Evolutionary conservation across 2,888 invertebrate species (phyloP), one percentile per base, ranked within the genome.

Genomic region (Poecilobothrus nobilitatus): DNA sequence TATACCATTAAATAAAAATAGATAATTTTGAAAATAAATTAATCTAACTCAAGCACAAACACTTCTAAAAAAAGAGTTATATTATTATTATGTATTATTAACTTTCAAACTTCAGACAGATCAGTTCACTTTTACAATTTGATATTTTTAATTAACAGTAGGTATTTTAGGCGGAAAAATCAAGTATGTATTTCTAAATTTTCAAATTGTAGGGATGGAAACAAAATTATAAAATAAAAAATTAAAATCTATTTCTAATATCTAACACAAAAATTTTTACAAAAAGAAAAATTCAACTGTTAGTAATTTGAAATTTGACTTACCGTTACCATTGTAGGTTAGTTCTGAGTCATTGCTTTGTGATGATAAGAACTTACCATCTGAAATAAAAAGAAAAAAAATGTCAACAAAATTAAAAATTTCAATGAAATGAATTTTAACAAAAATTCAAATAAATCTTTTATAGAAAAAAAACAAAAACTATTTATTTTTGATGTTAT

Each of bases 311-410:
- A 53, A 53, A 53, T 18, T 53, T 53, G 78, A 80, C 80, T 80
- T 80, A 80, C 65, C 67, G 41, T 68, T 68, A 68, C 80, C 80
- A 79, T 80, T 81, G 74, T 80, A 80, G 79, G 81, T 80, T 80
- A 80, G 81, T 81, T 80, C 80, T 80, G 81, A 67, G 65, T 64
- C 79, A 79, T 81, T 80, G 78, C 80, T 79, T 80, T 80, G 70
- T 72, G 72, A 81, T 81, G 80, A 81, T 79, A 80, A 80, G 80
- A 79, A 81, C 81, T 81, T 81, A 81, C 81, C 81, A 81, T 81
- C 81, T 81, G 81, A 70, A 81, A 81, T 69, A 78, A 44, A 78
- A 41, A 74, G 53, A 73, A 68, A 72, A 8, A 71, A 63, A 70
- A n/a, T n/a, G n/a, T n/a, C n/a, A n/a, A n/a, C n/a, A 69, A 70